phyloP scores from a whole-genome alignment of 2,113 vertebrate species.

The Megaceryle maxima region DNA sequence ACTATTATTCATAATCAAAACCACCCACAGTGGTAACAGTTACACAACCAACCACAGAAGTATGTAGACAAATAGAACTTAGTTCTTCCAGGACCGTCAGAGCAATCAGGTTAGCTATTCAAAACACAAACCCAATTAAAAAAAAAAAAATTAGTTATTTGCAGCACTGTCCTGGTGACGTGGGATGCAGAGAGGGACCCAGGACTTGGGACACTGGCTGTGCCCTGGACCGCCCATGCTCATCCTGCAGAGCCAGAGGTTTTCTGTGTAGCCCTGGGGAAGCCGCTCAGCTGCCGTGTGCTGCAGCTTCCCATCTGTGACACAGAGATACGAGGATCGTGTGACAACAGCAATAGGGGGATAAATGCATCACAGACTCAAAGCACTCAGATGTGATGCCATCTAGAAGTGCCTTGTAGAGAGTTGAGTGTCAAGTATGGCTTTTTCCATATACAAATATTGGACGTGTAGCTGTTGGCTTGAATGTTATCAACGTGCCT shows the following conservation, averaged over 20 bases:
- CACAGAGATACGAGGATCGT: background rate
- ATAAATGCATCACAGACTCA: background rate
- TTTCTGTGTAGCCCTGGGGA: background rate
- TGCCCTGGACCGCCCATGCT: background rate
- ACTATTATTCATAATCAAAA: constrained; percentile 4
- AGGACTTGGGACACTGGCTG: background rate
- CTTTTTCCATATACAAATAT: background rate
- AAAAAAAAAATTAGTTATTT: background rate
- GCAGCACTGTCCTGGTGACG: background rate
- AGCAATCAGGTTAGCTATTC: background rate
- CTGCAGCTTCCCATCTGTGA: background rate
- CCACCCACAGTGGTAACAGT: background rate
- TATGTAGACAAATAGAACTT: background rate
- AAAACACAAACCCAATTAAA: background rate
- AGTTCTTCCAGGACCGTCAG: background rate
- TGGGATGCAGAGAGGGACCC: background rate
- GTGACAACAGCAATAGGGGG: background rate
- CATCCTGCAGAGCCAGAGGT: background rate
- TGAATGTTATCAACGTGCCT: background rate
- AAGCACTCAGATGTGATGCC: background rate
- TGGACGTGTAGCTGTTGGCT: background rate
- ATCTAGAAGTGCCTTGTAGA: background rate
- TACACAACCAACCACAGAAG: background rate
- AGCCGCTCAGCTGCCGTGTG: background rate
- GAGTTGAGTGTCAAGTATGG: background rate